Evolutionary conservation across 2,888 invertebrate species (phyloP), one percentile per base, ranked within the genome.

Genomic region (Nemapogon koenigi): DNA sequence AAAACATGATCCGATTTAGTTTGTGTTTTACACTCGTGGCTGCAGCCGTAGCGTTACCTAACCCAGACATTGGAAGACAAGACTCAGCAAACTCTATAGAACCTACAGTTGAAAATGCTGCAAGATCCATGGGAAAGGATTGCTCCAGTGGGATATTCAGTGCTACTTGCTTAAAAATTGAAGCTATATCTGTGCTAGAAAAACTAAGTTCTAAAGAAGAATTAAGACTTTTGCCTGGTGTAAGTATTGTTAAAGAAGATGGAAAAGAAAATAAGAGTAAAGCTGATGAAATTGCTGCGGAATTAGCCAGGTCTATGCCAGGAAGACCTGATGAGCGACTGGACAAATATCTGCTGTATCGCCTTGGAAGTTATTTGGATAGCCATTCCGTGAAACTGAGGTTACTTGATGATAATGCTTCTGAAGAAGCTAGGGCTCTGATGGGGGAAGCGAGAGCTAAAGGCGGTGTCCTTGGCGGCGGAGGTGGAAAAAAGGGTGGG

Each of bases 241-340:
- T 92, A 1, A 86, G 86, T 47, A 81, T 92, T 15, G 84, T 90
- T 26, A 85, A 86, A 44, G 88, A 89, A 55, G 62, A 69, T 16
- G 49, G 40, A 2, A 55, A 56, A 7, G 71, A 68, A 37, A 78
- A 72, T 41, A 83, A 80, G 11, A 76, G 83, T 17, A 84, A 85
- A 33, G 81, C 86, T 2, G 88, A 90, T 46, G 82, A 90, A 28
- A 87, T 90, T 45, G 86, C 88, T 1, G 83, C 71, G 49, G 90
- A 90, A 55, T 62, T 91, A 3, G 89, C 90, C 0, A 81, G 89
- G 42, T 85, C 87, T 31, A 85, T 89, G 52, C 89, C 90, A 1
- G 85, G 87, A 31, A 89, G 89, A 54, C 86, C 89, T 8, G 88
- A 89, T 50, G 88, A 87, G 35, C 81, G 89, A 19, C 62, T 92